Base-by-base conservation (phyloP, 2,888 invertebrate species). In the Dilophus febrilis region DNA sequence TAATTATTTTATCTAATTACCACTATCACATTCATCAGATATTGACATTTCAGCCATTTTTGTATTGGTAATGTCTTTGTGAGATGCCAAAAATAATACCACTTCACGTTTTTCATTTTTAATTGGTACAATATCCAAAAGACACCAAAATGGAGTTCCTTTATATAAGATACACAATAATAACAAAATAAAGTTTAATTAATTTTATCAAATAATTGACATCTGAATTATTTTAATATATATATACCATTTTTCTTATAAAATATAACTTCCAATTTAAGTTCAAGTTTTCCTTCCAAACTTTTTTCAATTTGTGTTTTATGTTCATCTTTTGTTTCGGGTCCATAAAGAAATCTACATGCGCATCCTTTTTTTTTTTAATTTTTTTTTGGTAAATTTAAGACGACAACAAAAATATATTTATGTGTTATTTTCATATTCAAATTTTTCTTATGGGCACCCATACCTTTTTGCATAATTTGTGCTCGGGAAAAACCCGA, bases 81-180 rank as follows among this genome's bases (percentile, higher is more conserved):
- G 91, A 17, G 92, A 92, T 46, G 91, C 92, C 59, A 94, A 74
- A 64, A 90, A 94, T 53, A 94, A 70, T 26, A 94, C 94, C 56
- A 94, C 92, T 68, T 92, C 91, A 46, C 91, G 76, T 64, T 94
- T 94, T 64, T 94, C 94, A 72, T 94, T 94, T 70, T 94, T 94
- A 66, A 94, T 94, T 57, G 94, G 94, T 46, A 94, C 92, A 62
- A 94, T 90, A 67, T 94, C 94, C 65, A 94, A 73, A 51, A 94
- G 73, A 66, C 92, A 94, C 85, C 91, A 88, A 65, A 94, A 94
- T 40, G 87, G 82, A 50, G 78, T 77, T 48, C 86, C 91, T 91
- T 71, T 36, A 65, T 60, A 41, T 42, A 44, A 26, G n/a, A n/a
- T n/a, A n/a, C n/a, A 11, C 33, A 33, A 18, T 33, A 32, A 32